A percentile compares a stretch with the other conserved stretches of the same genome.
Conservation (phyloP, 2,888 invertebrate genomes). For the Tiliacea citrago region DNA sequence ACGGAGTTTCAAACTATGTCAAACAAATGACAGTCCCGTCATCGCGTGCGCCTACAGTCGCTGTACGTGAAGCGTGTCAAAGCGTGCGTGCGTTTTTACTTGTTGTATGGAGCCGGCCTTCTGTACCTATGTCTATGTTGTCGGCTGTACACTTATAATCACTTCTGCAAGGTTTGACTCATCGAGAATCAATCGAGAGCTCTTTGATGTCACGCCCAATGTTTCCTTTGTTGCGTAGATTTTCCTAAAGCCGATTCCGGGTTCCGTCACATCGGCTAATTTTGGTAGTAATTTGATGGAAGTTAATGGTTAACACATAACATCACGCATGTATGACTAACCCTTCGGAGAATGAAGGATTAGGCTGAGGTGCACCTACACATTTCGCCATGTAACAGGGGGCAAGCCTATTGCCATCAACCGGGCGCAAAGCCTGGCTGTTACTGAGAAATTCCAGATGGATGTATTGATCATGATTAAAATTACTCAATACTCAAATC, state of each 20-base stretch:
- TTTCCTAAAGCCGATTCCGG: not conserved
- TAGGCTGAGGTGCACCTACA: not conserved
- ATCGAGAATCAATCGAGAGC: conserved; percentile 31
- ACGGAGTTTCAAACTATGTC: not conserved
- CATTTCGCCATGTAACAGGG: too few relatives aligned
- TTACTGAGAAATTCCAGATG: too few relatives aligned
- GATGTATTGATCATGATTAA: too few relatives aligned
- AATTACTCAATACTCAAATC: too few relatives aligned
- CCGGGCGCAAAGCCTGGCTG: too few relatives aligned
- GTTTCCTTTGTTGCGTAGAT: conserved; percentile 28
- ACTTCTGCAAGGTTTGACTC: conserved; percentile 27
- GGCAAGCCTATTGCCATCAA: too few relatives aligned
- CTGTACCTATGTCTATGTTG: not conserved
- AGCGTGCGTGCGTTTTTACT: not conserved
- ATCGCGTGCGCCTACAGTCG: too few relatives aligned
- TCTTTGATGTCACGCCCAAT: conserved; percentile 27
- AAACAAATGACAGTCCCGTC: not conserved
- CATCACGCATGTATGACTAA: not conserved
- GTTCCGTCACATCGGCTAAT: not conserved
- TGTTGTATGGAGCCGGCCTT: not conserved
- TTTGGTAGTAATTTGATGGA: not conserved
- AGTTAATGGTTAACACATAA: too few relatives aligned
- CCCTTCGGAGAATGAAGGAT: too few relatives aligned
- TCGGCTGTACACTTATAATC: conserved; percentile 25
- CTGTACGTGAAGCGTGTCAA: not conserved